These are phyloP conservation scores for Martes flavigula DNA, from an alignment of 2,797 vertebrate species.

Conservation along the genomic window DNA sequence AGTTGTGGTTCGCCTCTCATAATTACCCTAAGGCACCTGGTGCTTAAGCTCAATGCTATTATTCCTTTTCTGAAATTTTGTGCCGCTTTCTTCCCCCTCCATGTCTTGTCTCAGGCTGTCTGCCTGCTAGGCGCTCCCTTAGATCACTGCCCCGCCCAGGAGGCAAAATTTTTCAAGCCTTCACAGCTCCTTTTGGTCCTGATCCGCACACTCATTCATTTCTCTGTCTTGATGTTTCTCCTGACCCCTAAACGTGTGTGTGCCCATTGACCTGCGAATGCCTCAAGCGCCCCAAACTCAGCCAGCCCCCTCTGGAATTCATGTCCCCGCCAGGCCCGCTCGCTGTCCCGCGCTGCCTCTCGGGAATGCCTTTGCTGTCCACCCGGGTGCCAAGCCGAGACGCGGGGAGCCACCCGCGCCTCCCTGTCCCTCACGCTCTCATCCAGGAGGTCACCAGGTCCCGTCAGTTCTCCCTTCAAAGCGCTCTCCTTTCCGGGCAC, in stretches of 20 bases:
- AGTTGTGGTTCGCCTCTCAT: background rate
- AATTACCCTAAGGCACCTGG: background rate
- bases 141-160: background rate
- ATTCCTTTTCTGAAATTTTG: background rate
- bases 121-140: background rate
- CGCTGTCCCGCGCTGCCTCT: background rate
- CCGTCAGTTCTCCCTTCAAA: background rate
- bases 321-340: background rate
- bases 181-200: background rate
- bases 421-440: background rate
- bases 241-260: background rate
- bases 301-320: accelerated
- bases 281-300: background rate
- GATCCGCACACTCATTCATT: background rate
- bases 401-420: background rate
- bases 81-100: background rate
- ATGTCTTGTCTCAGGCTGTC: background rate
- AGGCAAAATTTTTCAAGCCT: background rate
- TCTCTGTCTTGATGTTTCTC: background rate
- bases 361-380: background rate
- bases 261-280: background rate
- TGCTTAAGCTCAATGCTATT: background rate
- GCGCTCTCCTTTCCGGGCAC: background rate
- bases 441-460: background rate
- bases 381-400: background rate